A percentile compares a stretch with the other conserved stretches of the same genome.
Conservation (phyloP, 2,113 vertebrate species). For the Clarias batrachus region DNA sequence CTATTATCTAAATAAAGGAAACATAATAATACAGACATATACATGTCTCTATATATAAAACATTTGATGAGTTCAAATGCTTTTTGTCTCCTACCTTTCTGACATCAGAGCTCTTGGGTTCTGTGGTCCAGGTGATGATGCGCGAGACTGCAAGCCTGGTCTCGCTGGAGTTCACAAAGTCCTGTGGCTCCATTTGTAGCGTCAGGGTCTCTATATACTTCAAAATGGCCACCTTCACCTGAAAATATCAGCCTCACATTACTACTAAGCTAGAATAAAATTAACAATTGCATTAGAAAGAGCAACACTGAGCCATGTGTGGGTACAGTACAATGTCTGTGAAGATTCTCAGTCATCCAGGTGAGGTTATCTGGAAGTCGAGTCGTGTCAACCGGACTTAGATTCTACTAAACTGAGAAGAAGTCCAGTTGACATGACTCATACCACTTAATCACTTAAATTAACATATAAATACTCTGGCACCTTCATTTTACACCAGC, state of each 20-base stretch:
- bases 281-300: neutral
- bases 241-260: conserved; percentile 49
- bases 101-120: conserved; percentile 95
- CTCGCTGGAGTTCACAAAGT: conserved; percentile 96
- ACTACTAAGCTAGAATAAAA: conserved; percentile 8
- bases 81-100: conserved; percentile 77
- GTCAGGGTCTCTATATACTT: conserved; percentile 95
- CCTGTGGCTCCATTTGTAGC: conserved; percentile 92
- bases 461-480: neutral
- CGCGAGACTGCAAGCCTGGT: conserved; percentile 93
- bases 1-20: neutral
- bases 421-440: too few species aligned
- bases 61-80: neutral
- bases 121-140: conserved; percentile 97
- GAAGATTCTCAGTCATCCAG: too few species aligned
- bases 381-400: too few species aligned
- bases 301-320: too few species aligned
- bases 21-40: neutral
- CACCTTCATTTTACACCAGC: neutral
- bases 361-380: too few species aligned
- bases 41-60: too few species aligned
- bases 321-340: neutral
- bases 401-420: too few species aligned
- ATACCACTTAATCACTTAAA: neutral
- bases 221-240: conserved; percentile 96